These are phyloP conservation scores for Homarus gammarus DNA, from an alignment of 2,888 invertebrate species.

Conservation along the genomic window DNA sequence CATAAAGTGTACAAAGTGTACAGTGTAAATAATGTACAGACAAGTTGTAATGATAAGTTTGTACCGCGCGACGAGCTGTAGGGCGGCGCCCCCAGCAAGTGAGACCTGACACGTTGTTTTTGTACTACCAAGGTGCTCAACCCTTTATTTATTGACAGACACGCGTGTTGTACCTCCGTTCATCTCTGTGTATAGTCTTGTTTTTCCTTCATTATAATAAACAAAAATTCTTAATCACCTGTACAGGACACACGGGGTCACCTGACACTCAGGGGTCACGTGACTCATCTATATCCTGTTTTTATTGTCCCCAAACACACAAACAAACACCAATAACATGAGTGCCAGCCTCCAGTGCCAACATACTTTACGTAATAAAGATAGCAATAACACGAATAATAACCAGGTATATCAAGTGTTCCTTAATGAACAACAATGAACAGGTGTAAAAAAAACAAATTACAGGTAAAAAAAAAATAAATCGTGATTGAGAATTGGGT, in stretches of 20 bases:
- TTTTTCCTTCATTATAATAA: slow-evolving; percentile 64
- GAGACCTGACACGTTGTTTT: slow-evolving; percentile 47
- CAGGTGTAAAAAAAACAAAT: too few relatives aligned
- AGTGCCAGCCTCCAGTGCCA: neutral
- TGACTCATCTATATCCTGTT: too few relatives aligned
- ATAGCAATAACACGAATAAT: too few relatives aligned
- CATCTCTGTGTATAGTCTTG: slow-evolving; percentile 63
- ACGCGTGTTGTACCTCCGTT: slow-evolving; percentile 52
- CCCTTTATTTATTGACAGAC: slow-evolving; percentile 48
- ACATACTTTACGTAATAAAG: too few relatives aligned
- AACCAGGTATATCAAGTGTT: too few relatives aligned
- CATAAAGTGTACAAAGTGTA: slow-evolving; percentile 63
- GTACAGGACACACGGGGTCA: neutral
- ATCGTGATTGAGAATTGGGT: too few relatives aligned
- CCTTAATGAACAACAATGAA: too few relatives aligned
- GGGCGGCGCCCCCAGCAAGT: neutral
- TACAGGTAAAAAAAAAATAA: too few relatives aligned
- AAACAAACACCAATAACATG: neutral
- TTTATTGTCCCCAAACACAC: too few relatives aligned
- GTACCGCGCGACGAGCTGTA: slow-evolving; percentile 52
- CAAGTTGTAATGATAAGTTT: slow-evolving; percentile 67
- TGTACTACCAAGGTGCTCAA: slow-evolving; percentile 58
- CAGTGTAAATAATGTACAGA: slow-evolving; percentile 69
- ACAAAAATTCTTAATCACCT: slow-evolving; percentile 28
- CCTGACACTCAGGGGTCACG: neutral